These are phyloP conservation scores for Eriosoma lanigerum DNA, from an alignment of 1,140 invertebrate species.

Conservation along the genomic window DNA sequence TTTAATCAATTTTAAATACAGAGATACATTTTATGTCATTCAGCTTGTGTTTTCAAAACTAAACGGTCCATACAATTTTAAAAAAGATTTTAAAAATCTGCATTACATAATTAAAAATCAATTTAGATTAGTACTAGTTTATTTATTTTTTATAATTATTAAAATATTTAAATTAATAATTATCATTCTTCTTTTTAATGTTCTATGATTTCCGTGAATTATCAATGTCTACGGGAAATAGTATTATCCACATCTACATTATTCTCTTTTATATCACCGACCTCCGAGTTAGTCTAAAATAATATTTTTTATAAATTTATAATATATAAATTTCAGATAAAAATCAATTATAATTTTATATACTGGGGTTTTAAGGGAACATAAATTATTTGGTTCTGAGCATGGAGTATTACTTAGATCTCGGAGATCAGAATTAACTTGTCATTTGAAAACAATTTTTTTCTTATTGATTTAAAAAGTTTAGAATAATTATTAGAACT, in stretches of 20 bases:
- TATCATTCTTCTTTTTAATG: constrained; percentile 40
- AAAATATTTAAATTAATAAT: no score
- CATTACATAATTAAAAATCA: constrained; percentile 8
- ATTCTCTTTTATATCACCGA: constrained; percentile 30
- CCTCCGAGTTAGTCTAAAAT: background rate
- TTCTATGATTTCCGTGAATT: no score
- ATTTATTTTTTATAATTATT: no score
- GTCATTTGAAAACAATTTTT: constrained; percentile 24
- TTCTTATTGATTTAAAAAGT: no score
- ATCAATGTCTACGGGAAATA: constrained; percentile 19
- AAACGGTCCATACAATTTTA: background rate
- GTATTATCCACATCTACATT: constrained; percentile 13
- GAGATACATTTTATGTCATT: constrained; percentile 26
- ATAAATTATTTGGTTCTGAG: background rate
- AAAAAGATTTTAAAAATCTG: no score
- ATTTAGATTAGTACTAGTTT: no score
- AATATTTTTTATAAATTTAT: background rate
- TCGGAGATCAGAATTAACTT: constrained; percentile 37
- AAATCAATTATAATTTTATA: background rate
- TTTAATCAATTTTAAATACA: constrained; percentile 44
- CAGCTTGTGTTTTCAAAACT: constrained; percentile 31
- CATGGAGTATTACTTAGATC: background rate
- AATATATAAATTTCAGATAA: background rate
- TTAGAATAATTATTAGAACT: no score
- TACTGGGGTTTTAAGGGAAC: constrained; percentile 23